Conservation (phyloP, 2,797 vertebrate genomes). For the Silurus lanzhouensis region DNA sequence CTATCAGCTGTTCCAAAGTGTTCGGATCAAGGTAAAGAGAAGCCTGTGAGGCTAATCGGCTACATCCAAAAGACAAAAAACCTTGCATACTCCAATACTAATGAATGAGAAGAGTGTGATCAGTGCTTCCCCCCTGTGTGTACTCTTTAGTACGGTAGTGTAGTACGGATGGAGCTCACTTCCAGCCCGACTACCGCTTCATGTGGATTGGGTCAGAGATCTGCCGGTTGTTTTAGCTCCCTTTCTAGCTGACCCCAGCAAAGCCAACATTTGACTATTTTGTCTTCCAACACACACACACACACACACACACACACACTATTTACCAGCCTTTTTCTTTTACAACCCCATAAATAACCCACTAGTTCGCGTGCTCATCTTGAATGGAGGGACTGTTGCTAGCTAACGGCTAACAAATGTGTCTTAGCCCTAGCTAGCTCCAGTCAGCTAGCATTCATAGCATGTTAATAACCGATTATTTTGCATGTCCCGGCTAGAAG, state of each 20-base stretch:
- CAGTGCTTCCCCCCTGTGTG: no score
- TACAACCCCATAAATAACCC: not conserved
- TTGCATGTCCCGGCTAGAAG: not conserved
- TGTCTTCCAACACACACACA: no score
- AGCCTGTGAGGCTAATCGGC: not conserved
- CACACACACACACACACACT: no score
- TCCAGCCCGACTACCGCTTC: not conserved
- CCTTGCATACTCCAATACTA: not conserved
- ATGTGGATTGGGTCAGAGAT: not conserved
- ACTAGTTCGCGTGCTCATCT: not conserved
- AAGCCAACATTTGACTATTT: not conserved
- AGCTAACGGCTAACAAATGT: not conserved
- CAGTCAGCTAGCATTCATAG: not conserved
- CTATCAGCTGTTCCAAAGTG: constrained; percentile 95
- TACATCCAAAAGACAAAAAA: not conserved
- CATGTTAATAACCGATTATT: not conserved
- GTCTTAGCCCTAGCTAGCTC: not conserved
- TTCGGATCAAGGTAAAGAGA: constrained; percentile 91
- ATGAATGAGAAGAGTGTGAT: not conserved
- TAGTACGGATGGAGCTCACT: not conserved
- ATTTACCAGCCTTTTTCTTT: not conserved
- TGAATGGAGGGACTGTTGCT: constrained; percentile 4
- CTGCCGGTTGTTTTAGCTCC: not conserved
- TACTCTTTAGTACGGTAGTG: not conserved
- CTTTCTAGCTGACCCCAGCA: not conserved